Base-by-base conservation (phyloP, 1,140 invertebrate species). In the Berghia stephanieae region DNA sequence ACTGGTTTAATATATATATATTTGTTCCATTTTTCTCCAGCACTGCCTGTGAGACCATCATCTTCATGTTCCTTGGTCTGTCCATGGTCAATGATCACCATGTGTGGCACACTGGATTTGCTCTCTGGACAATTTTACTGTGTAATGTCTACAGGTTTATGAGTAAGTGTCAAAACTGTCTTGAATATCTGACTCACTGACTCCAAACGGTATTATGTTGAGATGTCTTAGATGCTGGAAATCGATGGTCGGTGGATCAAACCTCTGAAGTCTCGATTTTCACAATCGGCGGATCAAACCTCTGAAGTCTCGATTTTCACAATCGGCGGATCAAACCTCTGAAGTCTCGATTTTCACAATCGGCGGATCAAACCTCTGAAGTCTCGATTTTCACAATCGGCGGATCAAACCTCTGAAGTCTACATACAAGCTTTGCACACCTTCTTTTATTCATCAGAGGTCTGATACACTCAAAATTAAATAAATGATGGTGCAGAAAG, bases 21-120 rank as follows among this genome's bases (percentile, higher is more conserved):
- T n/a, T n/a, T n/a, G n/a, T n/a, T n/a, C n/a, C n/a, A 57, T 67
- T 73, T 75, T 57, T 60, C 77, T 80, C 34, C 83, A 89, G 88
- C 67, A 69, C 85, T 5, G 83, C 83, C 3, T 82, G 82, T 75
- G 98, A 99, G 90, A 98, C 96, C 3, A 96, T 99, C 83, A 99
- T 99, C 85, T 99, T 99, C 91, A 96, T 99, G 93, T 98, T 99
- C 90, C 93, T 99, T 18, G 98, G 88, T 5, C 79, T 99, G 18
- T 95, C 96, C 49, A 96, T 98, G 0, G 95, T 99, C 24, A 97
- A 96, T 85, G 34, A 77, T 1, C 96, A 97, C 84, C 80, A 90
- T 27, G 93, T 94, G 77, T 99, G 96, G 96, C 97, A 99, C 90
- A 95, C 95, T 2, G 94, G 94, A 91, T 99, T 99, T 90, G 94